Percentiles rank a stretch among this genome's conserved stretches.
These are phyloP conservation scores for Hemicentrotus pulcherrimus DNA, from an alignment of 35 echinoderm and acorn worm genomes.

Conservation along the genomic window DNA sequence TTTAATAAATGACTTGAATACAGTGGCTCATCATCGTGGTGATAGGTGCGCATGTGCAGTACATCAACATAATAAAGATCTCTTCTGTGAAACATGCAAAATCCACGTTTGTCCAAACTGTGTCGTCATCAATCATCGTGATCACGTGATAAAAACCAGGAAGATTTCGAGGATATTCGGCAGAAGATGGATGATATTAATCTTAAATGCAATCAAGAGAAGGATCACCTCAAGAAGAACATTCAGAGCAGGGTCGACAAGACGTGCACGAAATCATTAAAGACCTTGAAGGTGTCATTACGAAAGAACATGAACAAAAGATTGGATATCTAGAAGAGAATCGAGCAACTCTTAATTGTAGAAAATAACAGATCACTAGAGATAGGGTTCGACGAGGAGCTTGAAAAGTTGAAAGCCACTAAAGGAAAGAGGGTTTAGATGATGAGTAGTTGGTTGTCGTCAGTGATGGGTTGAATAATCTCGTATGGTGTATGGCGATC, in stretches of 20 bases:
- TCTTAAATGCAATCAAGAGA: not conserved
- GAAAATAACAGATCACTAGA: not conserved
- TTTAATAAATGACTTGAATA: not conserved
- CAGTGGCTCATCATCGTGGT: not conserved
- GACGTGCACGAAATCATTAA: not conserved
- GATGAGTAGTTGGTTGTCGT: not conserved
- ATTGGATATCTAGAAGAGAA: not conserved
- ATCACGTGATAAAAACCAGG: not conserved
- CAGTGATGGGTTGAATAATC: not conserved
- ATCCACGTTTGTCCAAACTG: not conserved
- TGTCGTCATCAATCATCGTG: not conserved
- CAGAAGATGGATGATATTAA: not conserved
- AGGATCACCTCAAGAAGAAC: not conserved
- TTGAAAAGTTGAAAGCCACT: not conserved
- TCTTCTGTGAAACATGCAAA: slow-evolving; percentile 3
- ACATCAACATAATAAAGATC: slow-evolving; percentile 15
- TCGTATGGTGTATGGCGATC: not conserved
- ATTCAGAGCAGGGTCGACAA: not conserved
- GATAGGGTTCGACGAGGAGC: not conserved
- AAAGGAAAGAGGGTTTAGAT: not conserved
- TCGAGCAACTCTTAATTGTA: not conserved
- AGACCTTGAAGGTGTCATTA: not conserved
- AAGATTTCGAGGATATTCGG: not conserved
- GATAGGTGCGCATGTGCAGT: not conserved
- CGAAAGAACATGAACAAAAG: not conserved